Conservation (phyloP, 2,888 invertebrate species). For the Branchipolynoe longqiensis region DNA sequence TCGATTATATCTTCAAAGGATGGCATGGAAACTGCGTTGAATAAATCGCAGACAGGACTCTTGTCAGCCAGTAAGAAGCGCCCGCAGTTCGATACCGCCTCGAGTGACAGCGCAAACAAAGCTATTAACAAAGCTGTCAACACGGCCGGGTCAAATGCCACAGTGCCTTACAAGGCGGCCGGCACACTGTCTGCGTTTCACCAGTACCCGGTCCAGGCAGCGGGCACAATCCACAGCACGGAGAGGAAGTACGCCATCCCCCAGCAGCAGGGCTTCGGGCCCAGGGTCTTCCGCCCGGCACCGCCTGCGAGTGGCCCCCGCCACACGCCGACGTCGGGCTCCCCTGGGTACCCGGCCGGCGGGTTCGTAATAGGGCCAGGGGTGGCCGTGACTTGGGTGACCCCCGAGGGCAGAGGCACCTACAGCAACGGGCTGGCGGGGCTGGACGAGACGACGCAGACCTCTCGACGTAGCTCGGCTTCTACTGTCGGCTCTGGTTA, state of each 20-base stretch:
- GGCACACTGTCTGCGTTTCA: neutral
- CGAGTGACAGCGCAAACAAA: too few relatives aligned
- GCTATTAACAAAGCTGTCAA: neutral
- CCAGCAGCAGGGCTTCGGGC: neutral
- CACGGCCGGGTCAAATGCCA: neutral
- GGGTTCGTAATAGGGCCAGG: neutral
- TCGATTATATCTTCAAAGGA: neutral
- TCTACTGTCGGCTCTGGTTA: too few relatives aligned
- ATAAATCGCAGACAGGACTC: neutral
- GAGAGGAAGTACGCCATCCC: neutral
- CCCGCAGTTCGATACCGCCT: too few relatives aligned
- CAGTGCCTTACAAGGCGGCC: neutral
- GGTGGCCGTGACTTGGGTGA: neutral
- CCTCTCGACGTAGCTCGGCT: neutral
- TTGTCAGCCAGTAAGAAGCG: neutral
- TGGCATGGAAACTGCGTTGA: too few relatives aligned
- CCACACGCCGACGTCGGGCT: neutral
- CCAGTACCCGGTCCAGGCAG: neutral
- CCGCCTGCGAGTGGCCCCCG: neutral
- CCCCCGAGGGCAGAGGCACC: neutral
- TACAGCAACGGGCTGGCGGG: conserved; percentile 9
- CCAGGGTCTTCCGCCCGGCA: neutral
- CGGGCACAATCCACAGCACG: neutral
- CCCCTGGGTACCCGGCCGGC: neutral
- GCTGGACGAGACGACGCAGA: neutral